Percentiles rank a stretch among this genome's conserved stretches.
Evolutionary conservation across 2,888 invertebrate species (phyloP).

Genomic region (Polymixis flavicincta): DNA sequence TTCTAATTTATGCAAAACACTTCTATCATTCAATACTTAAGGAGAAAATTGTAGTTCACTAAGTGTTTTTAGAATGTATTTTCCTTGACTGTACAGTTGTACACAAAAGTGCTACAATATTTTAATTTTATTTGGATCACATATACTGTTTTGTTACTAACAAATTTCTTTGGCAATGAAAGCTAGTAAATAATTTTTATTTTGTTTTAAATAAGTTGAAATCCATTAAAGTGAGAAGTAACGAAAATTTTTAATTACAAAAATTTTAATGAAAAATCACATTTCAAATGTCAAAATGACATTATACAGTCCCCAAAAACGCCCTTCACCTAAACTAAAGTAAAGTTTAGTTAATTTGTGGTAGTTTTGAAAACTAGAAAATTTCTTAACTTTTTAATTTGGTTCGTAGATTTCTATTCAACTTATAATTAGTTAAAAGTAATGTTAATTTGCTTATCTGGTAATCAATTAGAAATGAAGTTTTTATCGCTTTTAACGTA

Average conservation of each 20-base stretch:
- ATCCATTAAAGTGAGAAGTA: constrained; percentile 3
- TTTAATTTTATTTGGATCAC: neutral
- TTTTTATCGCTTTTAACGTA: neutral
- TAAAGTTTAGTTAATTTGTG: constrained; percentile 1
- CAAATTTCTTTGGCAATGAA: neutral
- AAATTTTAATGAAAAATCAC: too few relatives aligned
- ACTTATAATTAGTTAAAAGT: neutral
- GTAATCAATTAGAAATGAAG: neutral
- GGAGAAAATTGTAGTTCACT: too few relatives aligned
- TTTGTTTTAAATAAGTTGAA: neutral
- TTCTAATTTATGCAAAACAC: neutral
- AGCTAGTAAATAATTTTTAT: neutral
- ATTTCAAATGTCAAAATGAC: too few relatives aligned
- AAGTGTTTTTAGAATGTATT: neutral
- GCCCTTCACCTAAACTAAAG: too few relatives aligned
- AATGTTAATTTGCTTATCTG: constrained; percentile 5
- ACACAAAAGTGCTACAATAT: neutral
- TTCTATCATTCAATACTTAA: neutral
- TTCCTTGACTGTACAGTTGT: neutral
- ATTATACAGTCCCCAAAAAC: too few relatives aligned
- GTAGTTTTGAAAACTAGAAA: neutral
- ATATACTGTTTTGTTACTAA: neutral
- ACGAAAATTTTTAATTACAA: neutral
- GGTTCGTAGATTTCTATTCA: neutral
- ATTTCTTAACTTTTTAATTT: constrained; percentile 19